These are phyloP conservation scores for Oncorhynchus kisutch DNA, from an alignment of 2,113 vertebrate species.

Conservation along the genomic window DNA sequence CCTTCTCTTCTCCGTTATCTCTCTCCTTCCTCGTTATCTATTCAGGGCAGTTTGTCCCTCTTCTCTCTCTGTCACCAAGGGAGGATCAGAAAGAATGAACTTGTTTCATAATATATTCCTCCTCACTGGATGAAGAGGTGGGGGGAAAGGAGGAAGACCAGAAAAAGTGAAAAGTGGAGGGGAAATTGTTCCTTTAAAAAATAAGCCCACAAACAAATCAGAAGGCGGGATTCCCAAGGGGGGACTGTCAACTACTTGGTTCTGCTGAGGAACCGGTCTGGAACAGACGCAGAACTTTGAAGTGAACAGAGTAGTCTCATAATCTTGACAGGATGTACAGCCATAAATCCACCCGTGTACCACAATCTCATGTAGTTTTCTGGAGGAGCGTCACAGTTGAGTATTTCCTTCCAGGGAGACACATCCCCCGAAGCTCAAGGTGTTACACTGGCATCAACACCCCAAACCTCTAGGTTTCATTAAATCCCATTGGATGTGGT, in stretches of 20 bases:
- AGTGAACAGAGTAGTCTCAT: conserved; percentile 42
- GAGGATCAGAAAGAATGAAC: conserved; percentile 57
- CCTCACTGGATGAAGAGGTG: conserved; percentile 39
- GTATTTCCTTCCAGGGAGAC: background rate
- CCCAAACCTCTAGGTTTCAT: conserved; percentile 4
- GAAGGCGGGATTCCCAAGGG: conserved; percentile 29
- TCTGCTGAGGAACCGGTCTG: conserved; percentile 56
- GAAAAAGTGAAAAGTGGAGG: conserved; percentile 32
- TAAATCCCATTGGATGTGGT: conserved; percentile 8
- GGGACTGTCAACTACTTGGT: conserved; percentile 60
- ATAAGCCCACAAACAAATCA: conserved; percentile 41
- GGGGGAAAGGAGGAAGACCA: conserved; percentile 11
- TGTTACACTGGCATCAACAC: background rate
- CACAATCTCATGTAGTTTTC: conserved; percentile 46
- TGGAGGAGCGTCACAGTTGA: conserved; percentile 50
- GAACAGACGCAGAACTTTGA: conserved; percentile 45
- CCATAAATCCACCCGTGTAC: conserved; percentile 58
- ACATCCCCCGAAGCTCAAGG: conserved; percentile 24
- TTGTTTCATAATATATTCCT: conserved; percentile 62
- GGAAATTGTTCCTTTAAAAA: conserved; percentile 35
- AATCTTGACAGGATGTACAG: conserved; percentile 58
- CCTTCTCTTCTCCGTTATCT: conserved; percentile 9
- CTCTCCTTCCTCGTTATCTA: conserved; percentile 59
- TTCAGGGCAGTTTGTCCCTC: conserved; percentile 65
- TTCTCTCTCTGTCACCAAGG: conserved; percentile 50